Conservation (phyloP, 2,888 invertebrate genomes). For the Cremastinae sp. region DNA sequence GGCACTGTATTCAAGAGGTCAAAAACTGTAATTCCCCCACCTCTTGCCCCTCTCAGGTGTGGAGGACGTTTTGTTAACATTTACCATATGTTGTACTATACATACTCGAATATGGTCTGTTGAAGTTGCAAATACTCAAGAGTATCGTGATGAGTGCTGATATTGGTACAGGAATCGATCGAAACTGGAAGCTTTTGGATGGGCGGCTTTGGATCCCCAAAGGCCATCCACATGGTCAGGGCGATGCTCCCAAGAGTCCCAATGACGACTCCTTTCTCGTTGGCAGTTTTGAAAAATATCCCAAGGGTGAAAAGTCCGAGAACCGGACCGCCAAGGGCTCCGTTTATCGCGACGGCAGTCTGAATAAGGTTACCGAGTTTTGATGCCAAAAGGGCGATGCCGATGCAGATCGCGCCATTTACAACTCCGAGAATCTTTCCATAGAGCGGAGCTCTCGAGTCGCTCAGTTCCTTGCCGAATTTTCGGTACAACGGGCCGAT, state of each 20-base stretch:
- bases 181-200: constrained; percentile 65
- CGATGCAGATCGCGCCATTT: constrained; percentile 69
- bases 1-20: too few relatives aligned
- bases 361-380: constrained; percentile 73
- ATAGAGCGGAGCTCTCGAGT: constrained; percentile 86
- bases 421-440: constrained; percentile 75
- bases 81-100: background rate
- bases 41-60: too few relatives aligned
- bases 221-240: constrained; percentile 66
- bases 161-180: constrained; percentile 65
- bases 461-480: constrained; percentile 85
- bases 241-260: constrained; percentile 67
- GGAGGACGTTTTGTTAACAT: too few relatives aligned
- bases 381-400: constrained; percentile 70
- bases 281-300: constrained; percentile 92
- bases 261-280: constrained; percentile 79
- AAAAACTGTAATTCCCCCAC: too few relatives aligned
- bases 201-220: constrained; percentile 69
- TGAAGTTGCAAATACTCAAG: constrained; percentile 20
- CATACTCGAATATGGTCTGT: constrained; percentile 53
- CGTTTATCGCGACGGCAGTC: constrained; percentile 90
- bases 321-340: constrained; percentile 92
- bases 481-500: constrained; percentile 81
- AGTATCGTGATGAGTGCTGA: constrained; percentile 30
- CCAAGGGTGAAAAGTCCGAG: constrained; percentile 93